phyloP scores from a whole-genome alignment of 2,113 vertebrate genomes.

The Pavo muticus region DNA sequence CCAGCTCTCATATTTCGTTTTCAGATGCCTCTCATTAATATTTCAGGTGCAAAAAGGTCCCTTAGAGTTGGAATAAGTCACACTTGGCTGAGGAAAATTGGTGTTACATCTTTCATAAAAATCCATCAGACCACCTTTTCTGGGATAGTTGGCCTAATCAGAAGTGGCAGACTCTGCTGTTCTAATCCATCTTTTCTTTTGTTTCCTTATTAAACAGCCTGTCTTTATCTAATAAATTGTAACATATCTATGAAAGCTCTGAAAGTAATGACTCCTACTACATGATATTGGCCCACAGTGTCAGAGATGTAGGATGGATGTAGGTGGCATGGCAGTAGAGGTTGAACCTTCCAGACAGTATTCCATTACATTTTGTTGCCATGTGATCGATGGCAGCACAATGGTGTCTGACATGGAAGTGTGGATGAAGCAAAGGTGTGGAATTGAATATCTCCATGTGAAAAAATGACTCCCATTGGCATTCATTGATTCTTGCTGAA shows the following conservation, averaged over 20 bases:
- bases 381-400: not conserved
- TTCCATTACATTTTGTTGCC: not conserved
- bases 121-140: not conserved
- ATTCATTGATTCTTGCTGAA: too few relatives aligned
- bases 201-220: conserved; percentile 28
- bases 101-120: not conserved
- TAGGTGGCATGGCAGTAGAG: not conserved
- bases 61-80: not conserved
- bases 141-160: not conserved
- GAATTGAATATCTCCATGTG: not conserved
- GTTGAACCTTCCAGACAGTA: not conserved
- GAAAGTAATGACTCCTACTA: not conserved
- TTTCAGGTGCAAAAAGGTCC: not conserved
- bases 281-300: not conserved
- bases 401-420: not conserved
- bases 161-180: not conserved
- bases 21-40: not conserved
- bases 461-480: too few relatives aligned
- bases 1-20: not conserved
- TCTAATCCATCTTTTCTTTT: conserved; percentile 29
- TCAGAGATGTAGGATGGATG: not conserved
- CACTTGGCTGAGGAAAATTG: not conserved
- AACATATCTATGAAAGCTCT: not conserved
- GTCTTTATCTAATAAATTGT: conserved; percentile 45
- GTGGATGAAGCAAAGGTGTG: not conserved